A percentile compares a stretch with the other conserved stretches of the same genome.
Conservation (phyloP, 2,797 vertebrate species). For the Bufotes viridis region DNA sequence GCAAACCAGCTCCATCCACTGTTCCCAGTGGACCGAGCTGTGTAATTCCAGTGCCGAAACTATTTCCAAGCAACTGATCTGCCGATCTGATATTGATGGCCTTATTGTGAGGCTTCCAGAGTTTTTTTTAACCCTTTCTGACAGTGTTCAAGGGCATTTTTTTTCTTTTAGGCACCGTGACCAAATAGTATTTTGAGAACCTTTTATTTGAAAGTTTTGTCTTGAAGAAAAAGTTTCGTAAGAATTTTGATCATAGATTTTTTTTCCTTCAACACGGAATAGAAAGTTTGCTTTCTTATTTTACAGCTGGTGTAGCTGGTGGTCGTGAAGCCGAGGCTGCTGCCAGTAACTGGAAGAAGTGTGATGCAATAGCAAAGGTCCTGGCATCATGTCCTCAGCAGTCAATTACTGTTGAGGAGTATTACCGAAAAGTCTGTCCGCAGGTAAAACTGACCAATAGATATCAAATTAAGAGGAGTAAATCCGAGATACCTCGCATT, state of each 20-base stretch:
- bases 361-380: slow-evolving; percentile 86
- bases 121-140: too few relatives aligned
- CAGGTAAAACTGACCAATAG: slow-evolving; percentile 78
- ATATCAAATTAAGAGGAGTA: not conserved
- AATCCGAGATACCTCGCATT: not conserved
- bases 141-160: too few relatives aligned
- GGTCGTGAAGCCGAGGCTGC: slow-evolving; percentile 71
- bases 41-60: too few relatives aligned
- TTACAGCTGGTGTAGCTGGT: slow-evolving; percentile 73
- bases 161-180: too few relatives aligned
- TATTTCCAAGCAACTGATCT: too few relatives aligned
- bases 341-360: slow-evolving; percentile 90
- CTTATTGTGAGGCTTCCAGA: too few relatives aligned
- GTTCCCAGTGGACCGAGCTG: too few relatives aligned
- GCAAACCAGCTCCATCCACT: too few relatives aligned
- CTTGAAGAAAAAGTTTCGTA: too few relatives aligned
- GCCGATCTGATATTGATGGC: too few relatives aligned
- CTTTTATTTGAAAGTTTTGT: too few relatives aligned
- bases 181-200: too few relatives aligned
- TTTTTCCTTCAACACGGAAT: not conserved
- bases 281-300: not conserved
- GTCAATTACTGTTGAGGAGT: slow-evolving; percentile 82
- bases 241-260: not conserved
- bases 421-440: slow-evolving; percentile 87
- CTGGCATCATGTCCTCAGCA: slow-evolving; percentile 90